Evolutionary conservation across 2,888 invertebrate genomes (phyloP).

Genomic region (Plemyria rubiginata): DNA sequence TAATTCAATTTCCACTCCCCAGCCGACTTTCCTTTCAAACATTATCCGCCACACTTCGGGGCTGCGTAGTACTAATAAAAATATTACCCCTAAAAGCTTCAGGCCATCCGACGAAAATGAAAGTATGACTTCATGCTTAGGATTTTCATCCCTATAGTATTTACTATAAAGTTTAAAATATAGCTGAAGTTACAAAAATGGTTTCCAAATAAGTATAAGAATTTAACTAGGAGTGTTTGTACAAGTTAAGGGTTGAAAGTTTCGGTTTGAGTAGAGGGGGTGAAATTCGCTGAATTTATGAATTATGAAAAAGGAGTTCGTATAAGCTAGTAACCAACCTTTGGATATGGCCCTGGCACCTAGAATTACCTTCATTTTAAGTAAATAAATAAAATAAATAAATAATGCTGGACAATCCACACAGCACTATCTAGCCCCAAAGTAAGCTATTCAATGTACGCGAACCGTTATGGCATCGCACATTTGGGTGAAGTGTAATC

Average conservation of each 20-base stretch:
- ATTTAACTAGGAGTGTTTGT: conserved; percentile 34
- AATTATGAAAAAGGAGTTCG: too few relatives aligned
- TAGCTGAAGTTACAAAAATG: background rate
- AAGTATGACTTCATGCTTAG: conserved; percentile 7
- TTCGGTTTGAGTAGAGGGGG: background rate
- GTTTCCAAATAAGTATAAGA: conserved; percentile 30
- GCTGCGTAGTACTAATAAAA: conserved; percentile 38
- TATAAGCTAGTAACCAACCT: too few relatives aligned
- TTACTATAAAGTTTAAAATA: conserved; percentile 7
- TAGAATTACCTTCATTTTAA: too few relatives aligned
- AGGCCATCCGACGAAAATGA: conserved; percentile 28
- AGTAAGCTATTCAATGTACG: too few relatives aligned
- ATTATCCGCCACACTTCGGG: conserved; percentile 34
- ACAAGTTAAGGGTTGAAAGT: conserved; percentile 21
- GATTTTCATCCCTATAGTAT: conserved; percentile 5
- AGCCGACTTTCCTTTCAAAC: conserved; percentile 28
- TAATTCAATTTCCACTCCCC: conserved; percentile 34
- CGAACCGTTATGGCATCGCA: too few relatives aligned
- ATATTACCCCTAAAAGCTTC: conserved; percentile 45
- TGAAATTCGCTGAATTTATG: background rate
- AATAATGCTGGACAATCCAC: too few relatives aligned
- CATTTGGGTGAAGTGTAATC: too few relatives aligned
- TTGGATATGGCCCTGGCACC: too few relatives aligned
- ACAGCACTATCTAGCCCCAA: too few relatives aligned
- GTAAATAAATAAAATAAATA: too few relatives aligned